Evolutionary conservation across 2,888 invertebrate species (phyloP).

Genomic region (Phortica magna): DNA sequence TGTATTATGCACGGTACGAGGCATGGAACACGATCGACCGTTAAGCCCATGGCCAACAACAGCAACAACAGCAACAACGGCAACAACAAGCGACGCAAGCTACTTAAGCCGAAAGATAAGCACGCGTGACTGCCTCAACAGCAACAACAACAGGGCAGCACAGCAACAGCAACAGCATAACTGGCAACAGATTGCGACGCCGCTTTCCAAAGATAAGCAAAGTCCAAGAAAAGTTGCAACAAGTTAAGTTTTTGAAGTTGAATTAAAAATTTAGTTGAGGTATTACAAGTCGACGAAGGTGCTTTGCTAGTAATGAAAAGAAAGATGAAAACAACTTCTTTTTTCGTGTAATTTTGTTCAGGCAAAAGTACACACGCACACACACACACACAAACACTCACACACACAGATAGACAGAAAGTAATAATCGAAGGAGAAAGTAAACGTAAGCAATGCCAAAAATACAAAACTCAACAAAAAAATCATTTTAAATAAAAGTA

Average conservation of each 20-base stretch:
- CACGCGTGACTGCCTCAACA: slow-evolving; percentile 4
- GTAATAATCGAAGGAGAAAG: slow-evolving; percentile 65
- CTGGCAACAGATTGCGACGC: slow-evolving; percentile 29
- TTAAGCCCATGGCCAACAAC: slow-evolving; percentile 24
- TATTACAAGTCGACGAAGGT: slow-evolving; percentile 56
- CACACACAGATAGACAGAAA: slow-evolving; percentile 22
- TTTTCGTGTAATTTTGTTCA: slow-evolving; percentile 43
- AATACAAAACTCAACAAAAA: slow-evolving; percentile 41
- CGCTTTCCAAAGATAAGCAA: slow-evolving; percentile 65
- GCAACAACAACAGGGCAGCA: neutral
- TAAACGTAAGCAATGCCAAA: slow-evolving; percentile 61
- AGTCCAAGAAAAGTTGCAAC: slow-evolving; percentile 59
- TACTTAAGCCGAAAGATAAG: slow-evolving; percentile 16
- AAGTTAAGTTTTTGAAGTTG: neutral
- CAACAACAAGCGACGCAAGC: neutral
- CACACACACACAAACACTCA: slow-evolving; percentile 13
- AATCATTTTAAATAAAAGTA: slow-evolving; percentile 49
- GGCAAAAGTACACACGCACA: slow-evolving; percentile 60
- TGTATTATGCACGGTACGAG: slow-evolving; percentile 59
- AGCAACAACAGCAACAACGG: neutral
- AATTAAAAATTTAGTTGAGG: neutral
- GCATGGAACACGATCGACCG: slow-evolving; percentile 46
- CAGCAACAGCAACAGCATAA: neutral
- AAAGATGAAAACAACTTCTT: slow-evolving; percentile 39
- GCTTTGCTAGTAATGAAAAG: slow-evolving; percentile 19